Evolutionary conservation across 2,797 vertebrate genomes (phyloP).

Genomic region (Microtus obscurus): DNA sequence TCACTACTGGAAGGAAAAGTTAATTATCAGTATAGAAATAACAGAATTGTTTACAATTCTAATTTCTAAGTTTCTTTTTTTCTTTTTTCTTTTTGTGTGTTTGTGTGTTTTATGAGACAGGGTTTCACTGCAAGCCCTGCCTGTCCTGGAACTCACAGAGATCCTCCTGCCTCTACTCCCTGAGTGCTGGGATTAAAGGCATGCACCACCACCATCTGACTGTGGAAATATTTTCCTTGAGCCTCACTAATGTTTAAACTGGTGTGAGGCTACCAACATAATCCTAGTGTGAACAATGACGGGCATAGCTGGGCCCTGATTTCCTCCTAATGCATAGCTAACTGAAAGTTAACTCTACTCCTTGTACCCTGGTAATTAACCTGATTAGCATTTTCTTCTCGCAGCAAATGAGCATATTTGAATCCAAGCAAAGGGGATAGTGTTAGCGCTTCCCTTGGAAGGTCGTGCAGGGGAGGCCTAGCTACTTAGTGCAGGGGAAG

Average conservation of each 20-base stretch:
- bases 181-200: background rate
- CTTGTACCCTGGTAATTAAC: background rate
- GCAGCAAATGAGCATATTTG: background rate
- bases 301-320: background rate
- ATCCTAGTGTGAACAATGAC: conserved; percentile 34
- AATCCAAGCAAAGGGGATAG: conserved; percentile 27
- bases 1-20: conserved; percentile 14
- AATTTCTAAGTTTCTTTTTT: conserved; percentile 27
- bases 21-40: background rate
- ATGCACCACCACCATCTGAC: background rate
- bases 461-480: background rate
- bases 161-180: background rate
- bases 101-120: background rate
- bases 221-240: conserved; percentile 37
- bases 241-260: conserved; percentile 23
- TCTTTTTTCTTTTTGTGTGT: background rate
- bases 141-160: background rate
- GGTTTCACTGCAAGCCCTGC: background rate
- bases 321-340: conserved; percentile 35
- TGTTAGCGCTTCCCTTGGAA: background rate
- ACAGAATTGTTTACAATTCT: conserved; percentile 25
- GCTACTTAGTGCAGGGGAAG: background rate
- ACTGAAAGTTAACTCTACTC: background rate
- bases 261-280: background rate
- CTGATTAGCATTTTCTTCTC: background rate